Conservation (phyloP, 2,113 vertebrate species). For the Atherinomorus stipes region DNA sequence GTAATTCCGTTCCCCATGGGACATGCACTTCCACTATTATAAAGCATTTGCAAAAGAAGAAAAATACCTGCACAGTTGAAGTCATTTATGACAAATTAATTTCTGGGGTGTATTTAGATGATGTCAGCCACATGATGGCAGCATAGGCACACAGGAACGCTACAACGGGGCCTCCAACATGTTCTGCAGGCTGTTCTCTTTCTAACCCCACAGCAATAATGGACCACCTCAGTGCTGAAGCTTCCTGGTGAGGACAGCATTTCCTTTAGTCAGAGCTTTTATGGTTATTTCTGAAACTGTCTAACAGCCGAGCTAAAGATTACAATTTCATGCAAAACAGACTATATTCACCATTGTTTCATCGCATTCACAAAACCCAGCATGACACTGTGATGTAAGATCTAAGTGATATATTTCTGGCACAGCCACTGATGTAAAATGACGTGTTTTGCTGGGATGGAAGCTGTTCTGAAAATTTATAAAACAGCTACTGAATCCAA, state of each 20-base stretch:
- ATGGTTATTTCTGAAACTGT: background rate
- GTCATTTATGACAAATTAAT: background rate
- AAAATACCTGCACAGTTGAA: background rate
- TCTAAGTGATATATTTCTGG: background rate
- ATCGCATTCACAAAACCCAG: background rate
- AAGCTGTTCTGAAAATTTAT: background rate
- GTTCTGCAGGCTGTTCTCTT: constrained; percentile 11
- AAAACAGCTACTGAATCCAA: background rate
- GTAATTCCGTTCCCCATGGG: too few relatives aligned
- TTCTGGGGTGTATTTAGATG: background rate
- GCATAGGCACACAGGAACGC: constrained; percentile 25
- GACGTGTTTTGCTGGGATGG: background rate
- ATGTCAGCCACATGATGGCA: constrained; percentile 60
- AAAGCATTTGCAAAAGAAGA: too few relatives aligned
- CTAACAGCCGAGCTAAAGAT: background rate
- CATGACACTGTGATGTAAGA: background rate
- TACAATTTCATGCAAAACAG: background rate
- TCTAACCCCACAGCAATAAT: background rate
- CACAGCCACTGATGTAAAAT: background rate
- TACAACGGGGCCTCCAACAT: background rate
- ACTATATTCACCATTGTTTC: background rate
- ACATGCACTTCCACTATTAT: too few relatives aligned
- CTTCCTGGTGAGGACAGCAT: constrained; percentile 11
- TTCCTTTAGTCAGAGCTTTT: constrained; percentile 11
- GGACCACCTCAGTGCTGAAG: constrained; percentile 1